Base-by-base conservation (phyloP, 1,140 invertebrate genomes). In the Odontomachus brunneus region DNA sequence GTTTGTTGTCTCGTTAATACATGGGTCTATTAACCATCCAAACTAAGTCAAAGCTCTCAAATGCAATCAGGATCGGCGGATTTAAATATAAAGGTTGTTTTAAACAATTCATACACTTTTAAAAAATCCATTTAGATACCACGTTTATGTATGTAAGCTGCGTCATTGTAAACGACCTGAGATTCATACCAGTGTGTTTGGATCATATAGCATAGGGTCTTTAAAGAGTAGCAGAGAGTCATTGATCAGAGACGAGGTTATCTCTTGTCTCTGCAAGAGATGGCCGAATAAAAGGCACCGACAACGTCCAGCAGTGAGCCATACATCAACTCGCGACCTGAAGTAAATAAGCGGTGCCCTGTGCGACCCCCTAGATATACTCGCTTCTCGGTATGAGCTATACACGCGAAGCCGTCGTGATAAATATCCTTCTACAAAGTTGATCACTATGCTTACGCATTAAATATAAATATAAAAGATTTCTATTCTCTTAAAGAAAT, bases 341-440 rank as follows among this genome's bases (percentile, higher is more conserved):
- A 91, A 44, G 91, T 92, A 93, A 93, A 93, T 93, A 93, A 92
- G 83, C 90, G 86, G 82, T 90, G 87, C 89, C 87, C 86, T 78
- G 80, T 85, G 86, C 75, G 65, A 85, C 82, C 72, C 59, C 63
- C 76, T 82, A 26, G 44, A n/a, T 63, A 48, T 55, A 14, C 82
- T 67, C 59, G 73, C 60, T 63, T 49, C 51, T 63, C 44, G 24
- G 29, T 53, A 69, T 48, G 48, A 69, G 63, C 44, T 51, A 55
- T 44, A 44, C 9, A 57, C 33, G 24, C 63, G 51, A 80, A 26
- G 24, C 65, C 26, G 51, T 33, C 53, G n/a, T 44, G 51, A 71
- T 71, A 80, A 71, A 29, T 48, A 53, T 69, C 33, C 51, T 22
- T 26, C 22, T 22, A 48, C 33, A 69, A 80, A 80, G 51, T 71